Percentiles rank a stretch among this genome's conserved stretches.
Evolutionary conservation across 1,140 invertebrate species (phyloP).

Genomic region (Drosophila bipectinata): DNA sequence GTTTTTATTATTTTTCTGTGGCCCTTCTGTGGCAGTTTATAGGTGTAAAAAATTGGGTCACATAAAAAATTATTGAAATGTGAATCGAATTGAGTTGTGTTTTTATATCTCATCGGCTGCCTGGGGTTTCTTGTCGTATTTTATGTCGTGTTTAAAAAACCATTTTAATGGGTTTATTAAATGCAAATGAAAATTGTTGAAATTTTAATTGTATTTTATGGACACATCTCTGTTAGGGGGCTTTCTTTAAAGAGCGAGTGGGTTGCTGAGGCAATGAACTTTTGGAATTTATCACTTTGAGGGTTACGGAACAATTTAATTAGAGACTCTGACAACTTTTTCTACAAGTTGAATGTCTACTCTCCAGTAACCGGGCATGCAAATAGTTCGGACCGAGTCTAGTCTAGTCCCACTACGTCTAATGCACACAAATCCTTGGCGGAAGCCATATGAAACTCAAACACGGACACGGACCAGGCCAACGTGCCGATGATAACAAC

Average conservation of each 20-base stretch:
- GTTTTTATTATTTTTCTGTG: conserved; percentile 6
- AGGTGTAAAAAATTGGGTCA: conserved; percentile 79
- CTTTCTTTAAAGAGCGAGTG: not conserved
- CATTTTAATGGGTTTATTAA: conserved; percentile 77
- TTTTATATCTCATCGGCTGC: not conserved
- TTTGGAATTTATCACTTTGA: conserved; percentile 40
- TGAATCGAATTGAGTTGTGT: conserved; percentile 59
- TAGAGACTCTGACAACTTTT: conserved; percentile 41
- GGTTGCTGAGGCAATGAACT: conserved; percentile 29
- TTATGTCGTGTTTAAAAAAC: conserved; percentile 50
- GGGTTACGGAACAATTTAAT: conserved; percentile 42
- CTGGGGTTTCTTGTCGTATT: conserved; percentile 14
- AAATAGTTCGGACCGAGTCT: conserved; percentile 34
- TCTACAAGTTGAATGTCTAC: conserved; percentile 7
- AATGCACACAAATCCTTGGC: conserved; percentile 71
- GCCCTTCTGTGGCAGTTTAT: conserved; percentile 58
- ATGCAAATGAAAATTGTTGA: conserved; percentile 78
- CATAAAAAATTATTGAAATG: conserved; percentile 65
- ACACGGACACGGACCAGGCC: conserved; percentile 33
- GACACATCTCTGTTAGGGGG: conserved; percentile 7
- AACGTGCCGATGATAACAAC: conserved; percentile 72
- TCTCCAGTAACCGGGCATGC: conserved; percentile 21
- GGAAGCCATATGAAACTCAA: conserved; percentile 77
- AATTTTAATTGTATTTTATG: conserved; percentile 79
- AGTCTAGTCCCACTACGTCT: conserved; percentile 18